Evolutionary conservation across 2,797 vertebrate genomes (phyloP).

Genomic region (Argya squamiceps): DNA sequence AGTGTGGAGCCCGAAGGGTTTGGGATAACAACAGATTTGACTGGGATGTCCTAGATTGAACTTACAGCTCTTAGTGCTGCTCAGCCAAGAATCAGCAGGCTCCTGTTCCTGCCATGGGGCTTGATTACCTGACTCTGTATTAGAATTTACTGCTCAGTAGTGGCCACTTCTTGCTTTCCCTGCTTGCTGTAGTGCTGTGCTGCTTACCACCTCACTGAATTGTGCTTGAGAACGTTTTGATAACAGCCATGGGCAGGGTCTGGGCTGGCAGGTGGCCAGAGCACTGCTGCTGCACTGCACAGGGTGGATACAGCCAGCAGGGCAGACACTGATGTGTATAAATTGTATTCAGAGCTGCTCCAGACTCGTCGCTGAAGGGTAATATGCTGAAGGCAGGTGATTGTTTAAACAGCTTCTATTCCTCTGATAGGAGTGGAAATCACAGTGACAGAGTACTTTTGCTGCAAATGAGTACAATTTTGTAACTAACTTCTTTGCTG

Average conservation of each 20-base stretch:
- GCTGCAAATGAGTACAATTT: neutral
- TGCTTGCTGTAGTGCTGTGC: neutral
- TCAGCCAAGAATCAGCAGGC: neutral
- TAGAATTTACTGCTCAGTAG: neutral
- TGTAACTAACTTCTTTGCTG: neutral
- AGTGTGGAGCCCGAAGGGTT: neutral
- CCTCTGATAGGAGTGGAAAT: neutral
- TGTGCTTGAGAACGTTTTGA: neutral
- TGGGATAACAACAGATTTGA: rapidly evolving
- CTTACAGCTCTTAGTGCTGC: neutral
- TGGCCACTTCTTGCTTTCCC: neutral
- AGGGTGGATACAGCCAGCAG: neutral
- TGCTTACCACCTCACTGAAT: neutral
- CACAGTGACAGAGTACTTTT: neutral
- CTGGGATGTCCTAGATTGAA: neutral
- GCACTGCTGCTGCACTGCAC: neutral
- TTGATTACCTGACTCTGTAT: neutral
- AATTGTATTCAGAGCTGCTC: neutral
- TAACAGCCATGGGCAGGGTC: neutral
- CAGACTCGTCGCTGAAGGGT: neutral
- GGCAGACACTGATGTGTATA: neutral
- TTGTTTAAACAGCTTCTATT: neutral
- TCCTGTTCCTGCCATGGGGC: neutral
- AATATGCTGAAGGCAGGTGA: neutral
- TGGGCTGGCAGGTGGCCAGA: neutral